phyloP scores from a whole-genome alignment of 1,140 invertebrate genomes.

The Dryas iulia region DNA sequence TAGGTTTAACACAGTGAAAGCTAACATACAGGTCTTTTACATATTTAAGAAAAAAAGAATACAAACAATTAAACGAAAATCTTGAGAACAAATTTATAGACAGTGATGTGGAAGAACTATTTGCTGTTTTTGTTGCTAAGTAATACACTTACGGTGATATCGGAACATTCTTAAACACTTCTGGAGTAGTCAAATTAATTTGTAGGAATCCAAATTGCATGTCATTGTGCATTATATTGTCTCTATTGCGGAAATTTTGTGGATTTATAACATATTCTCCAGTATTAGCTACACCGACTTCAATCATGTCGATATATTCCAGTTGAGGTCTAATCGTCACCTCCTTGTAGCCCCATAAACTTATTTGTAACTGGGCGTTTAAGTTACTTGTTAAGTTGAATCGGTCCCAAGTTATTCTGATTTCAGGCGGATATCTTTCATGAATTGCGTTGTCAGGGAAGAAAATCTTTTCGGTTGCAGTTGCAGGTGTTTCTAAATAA shows the following conservation, averaged over 20 bases:
- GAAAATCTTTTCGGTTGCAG: slow-evolving; percentile 91
- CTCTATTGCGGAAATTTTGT: slow-evolving; percentile 83
- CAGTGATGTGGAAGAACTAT: too few species aligned
- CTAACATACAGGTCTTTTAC: too few species aligned
- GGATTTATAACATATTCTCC: slow-evolving; percentile 86
- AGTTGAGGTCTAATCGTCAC: slow-evolving; percentile 87
- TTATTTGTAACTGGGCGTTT: slow-evolving; percentile 88
- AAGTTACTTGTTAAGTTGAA: slow-evolving; percentile 91
- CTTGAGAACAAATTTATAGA: too few species aligned
- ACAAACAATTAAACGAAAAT: too few species aligned
- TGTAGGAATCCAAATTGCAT: slow-evolving; percentile 94
- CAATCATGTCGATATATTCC: slow-evolving; percentile 82
- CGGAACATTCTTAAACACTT: slow-evolving; percentile 84
- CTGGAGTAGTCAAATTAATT: slow-evolving; percentile 92
- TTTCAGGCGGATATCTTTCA: slow-evolving; percentile 85
- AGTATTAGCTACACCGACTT: slow-evolving; percentile 83
- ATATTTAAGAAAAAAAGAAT: too few species aligned
- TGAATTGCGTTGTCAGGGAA: slow-evolving; percentile 88
- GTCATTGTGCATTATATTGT: slow-evolving; percentile 85
- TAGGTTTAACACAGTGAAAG: neutral
- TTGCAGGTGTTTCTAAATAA: slow-evolving; percentile 89
- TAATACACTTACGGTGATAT: slow-evolving; percentile 90
- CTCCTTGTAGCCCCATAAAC: slow-evolving; percentile 93
- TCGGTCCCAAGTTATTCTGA: slow-evolving; percentile 90
- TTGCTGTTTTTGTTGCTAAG: too few species aligned